Evolutionary conservation across 2,888 invertebrate genomes (phyloP), one percentile per base, ranked within the genome.

Genomic region (Apodemia duryi): DNA sequence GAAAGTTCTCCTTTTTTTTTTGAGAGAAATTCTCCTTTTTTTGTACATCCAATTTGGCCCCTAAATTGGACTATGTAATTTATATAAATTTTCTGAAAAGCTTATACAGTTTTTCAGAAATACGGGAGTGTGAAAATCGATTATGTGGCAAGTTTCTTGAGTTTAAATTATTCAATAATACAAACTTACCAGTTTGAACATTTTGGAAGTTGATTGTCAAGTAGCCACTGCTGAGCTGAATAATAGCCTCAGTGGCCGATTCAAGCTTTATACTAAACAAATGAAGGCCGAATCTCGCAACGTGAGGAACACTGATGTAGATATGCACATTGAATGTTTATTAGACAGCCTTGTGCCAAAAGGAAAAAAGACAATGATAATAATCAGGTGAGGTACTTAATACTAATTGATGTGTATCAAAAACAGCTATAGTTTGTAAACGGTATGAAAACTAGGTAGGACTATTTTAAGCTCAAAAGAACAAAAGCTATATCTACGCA

Each of bases 161-260:
- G 38, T 38, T 38, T 38, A 38, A 38, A 38, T 38, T 38, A 38
- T 43, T 13, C 13, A 10, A 28, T 3, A 57, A 52, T 57, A 46
- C 74, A 54, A 43, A 35, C 78, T 80, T 69, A 83, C 83, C 68
- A 80, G 71, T 76, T 81, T 82, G 66, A 80, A 81, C 82, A 82
- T 84, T 71, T 74, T 82, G 65, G 41, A 63, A 54, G 54, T 65
- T 61, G 77, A 71, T 65, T 61, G 77, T 71, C 67, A n/a, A n/a
- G 35, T 43, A 49, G 43, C 29, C 28, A 29, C 54, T 54, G 29
- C 11, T 54, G 54, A 54, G 28, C 29, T 54, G 54, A 54, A 54
- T 54, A 29, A 54, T 28, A 11, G 29, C 29, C 54, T 11, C 11
- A 54, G 4, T 54, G 54, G 4, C 29, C 54, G 54, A 10, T 11